These are phyloP conservation scores for Bombyx mandarina DNA, from an alignment of 1,140 invertebrate species.

Conservation along the genomic window DNA sequence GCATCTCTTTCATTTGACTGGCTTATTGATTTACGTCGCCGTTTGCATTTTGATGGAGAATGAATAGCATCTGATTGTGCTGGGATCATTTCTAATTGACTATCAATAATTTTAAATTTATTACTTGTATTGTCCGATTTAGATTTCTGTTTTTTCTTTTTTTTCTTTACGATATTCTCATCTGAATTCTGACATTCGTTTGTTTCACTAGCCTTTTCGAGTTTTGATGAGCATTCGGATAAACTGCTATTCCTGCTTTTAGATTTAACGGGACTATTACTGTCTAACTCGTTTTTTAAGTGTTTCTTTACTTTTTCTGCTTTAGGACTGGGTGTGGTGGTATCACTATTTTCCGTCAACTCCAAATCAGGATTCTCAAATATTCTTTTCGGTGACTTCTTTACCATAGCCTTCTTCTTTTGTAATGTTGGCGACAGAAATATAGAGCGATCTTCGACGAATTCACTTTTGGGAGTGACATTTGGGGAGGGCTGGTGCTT, in stretches of 20 bases:
- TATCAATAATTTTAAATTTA: neutral
- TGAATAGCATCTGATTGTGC: neutral
- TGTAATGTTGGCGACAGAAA: constrained; percentile 54
- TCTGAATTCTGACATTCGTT: constrained; percentile 7
- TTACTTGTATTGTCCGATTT: neutral
- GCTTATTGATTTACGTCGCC: constrained; percentile 10
- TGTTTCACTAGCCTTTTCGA: constrained; percentile 1
- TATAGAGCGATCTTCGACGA: constrained; percentile 50
- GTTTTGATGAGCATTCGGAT: neutral
- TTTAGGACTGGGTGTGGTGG: constrained; percentile 31
- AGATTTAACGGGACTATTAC: constrained; percentile 19
- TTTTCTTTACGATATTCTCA: constrained; percentile 19
- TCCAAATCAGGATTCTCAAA: constrained; percentile 54
- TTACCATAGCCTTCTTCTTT: constrained; percentile 59
- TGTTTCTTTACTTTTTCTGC: constrained; percentile 61
- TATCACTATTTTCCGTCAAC: constrained; percentile 24
- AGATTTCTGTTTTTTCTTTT: constrained; percentile 22
- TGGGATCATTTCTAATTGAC: neutral
- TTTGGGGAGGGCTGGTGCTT: constrained; percentile 62
- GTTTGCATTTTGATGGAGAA: constrained; percentile 8
- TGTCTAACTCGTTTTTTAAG: constrained; percentile 45
- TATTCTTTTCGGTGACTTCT: constrained; percentile 64
- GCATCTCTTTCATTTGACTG: neutral
- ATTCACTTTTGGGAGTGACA: constrained; percentile 58
- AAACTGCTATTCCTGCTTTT: constrained; percentile 17